Evolutionary conservation across 2,797 vertebrate genomes (phyloP), one percentile per base, ranked within the genome.

Genomic region (Enoplosus armatus): DNA sequence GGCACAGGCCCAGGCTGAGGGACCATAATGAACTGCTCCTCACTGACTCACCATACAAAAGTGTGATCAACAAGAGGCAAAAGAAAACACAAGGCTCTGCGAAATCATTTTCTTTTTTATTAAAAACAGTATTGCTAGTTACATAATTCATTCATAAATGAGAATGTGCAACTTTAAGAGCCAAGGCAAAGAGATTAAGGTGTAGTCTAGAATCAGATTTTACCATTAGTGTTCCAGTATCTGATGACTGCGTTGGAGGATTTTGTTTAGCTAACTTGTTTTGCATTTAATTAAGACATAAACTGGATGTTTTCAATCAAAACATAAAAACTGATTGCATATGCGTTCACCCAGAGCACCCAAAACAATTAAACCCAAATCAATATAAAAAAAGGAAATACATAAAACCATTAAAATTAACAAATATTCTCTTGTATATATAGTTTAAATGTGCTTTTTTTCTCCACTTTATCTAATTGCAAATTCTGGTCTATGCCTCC

Each of bases 121-220:
- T 95, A 92, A 94, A 95, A 95, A 95, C 92, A 90, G 94, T 96
- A 96, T 95, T 96, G 94, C 94, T 95, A 95, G 92, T 95, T 96
- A 95, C 94, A 95, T 89, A 86, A 93, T 90, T 91, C 93, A 94
- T 93, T 92, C 92, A 94, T 93, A 91, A 95, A 94, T 94, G 93
- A 93, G 87, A 94, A 94, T 95, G 94, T 96, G 94, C 94, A 95
- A 95, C 90, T 92, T 93, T 91, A 94, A 94, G 92, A 94, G 93
- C 93, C 90, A 95, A 95, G 94, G 93, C 93, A 93, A 91, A 93
- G 88, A 94, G 88, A 93, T 94, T 91, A 94, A 87, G 85, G 84
- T 90, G 89, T 87, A 89, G 77, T 91, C 79, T 83, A 89, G 84
- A 89, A 92, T 93, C 90, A 90, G 84, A 83, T 58, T 84, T 81